Evolutionary conservation across 2,888 invertebrate species (phyloP).

Genomic region (Pammene aurita): DNA sequence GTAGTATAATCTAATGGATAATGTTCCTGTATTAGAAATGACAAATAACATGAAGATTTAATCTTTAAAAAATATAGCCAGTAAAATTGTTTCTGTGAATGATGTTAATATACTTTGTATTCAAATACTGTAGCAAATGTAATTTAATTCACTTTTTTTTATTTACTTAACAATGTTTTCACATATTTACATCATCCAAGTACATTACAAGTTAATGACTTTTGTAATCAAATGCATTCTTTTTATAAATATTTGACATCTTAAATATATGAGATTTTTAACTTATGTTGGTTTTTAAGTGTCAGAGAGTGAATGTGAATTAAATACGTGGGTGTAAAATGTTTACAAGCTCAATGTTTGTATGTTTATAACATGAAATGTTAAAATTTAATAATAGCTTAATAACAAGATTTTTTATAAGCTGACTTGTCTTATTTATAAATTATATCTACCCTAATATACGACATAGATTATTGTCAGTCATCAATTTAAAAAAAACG

Average conservation of each 20-base stretch:
- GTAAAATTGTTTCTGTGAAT: background rate
- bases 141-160: too few relatives aligned
- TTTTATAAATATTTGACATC: background rate
- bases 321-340: background rate
- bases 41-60: background rate
- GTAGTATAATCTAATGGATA: slow-evolving; percentile 26
- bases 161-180: too few relatives aligned
- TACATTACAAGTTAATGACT: too few relatives aligned
- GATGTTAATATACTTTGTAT: background rate
- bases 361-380: slow-evolving; percentile 31
- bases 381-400: slow-evolving; percentile 20
- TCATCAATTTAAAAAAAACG: slow-evolving; percentile 11
- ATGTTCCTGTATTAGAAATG: slow-evolving; percentile 30
- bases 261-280: background rate
- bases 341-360: slow-evolving; percentile 33
- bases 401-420: slow-evolving; percentile 10
- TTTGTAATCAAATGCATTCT: too few relatives aligned
- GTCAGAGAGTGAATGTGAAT: slow-evolving; percentile 1
- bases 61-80: background rate
- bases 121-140: background rate
- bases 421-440: slow-evolving; percentile 15
- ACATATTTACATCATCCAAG: too few relatives aligned
- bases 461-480: slow-evolving; percentile 24
- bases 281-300: background rate
- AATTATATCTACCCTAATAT: slow-evolving; percentile 10